Percentiles rank a stretch among this genome's conserved stretches.
phyloP scores from a whole-genome alignment of 2,888 invertebrate genomes.

The Ariolimax columbianus region DNA sequence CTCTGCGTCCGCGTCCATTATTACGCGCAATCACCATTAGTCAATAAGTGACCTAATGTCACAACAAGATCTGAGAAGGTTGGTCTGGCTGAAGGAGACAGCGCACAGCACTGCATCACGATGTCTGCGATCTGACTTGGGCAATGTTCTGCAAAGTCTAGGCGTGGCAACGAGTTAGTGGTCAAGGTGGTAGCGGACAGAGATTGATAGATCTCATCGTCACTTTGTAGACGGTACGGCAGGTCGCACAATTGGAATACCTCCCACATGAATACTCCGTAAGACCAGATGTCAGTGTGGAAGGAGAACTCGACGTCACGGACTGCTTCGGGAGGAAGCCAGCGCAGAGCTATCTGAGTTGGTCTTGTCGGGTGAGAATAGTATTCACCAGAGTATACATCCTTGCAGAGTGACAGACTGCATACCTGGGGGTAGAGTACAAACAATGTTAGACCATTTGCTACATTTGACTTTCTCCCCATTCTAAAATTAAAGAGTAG shows the following conservation, averaged over 20 bases:
- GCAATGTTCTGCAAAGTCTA: slow-evolving; percentile 51
- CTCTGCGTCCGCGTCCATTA: background rate
- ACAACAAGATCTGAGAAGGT: slow-evolving; percentile 50
- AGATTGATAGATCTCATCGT: slow-evolving; percentile 84
- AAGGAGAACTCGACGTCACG: slow-evolving; percentile 83
- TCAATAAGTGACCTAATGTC: slow-evolving; percentile 50
- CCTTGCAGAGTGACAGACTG: slow-evolving; percentile 88
- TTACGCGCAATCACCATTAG: slow-evolving; percentile 50
- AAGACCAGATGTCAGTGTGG: slow-evolving; percentile 95
- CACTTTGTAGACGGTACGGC: slow-evolving; percentile 87
- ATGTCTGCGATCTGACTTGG: slow-evolving; percentile 44
- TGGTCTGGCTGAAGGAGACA: slow-evolving; percentile 29
- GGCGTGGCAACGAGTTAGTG: slow-evolving; percentile 12
- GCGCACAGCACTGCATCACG: slow-evolving; percentile 44
- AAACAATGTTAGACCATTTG: background rate
- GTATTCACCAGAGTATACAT: slow-evolving; percentile 92
- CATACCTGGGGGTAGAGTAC: slow-evolving; percentile 79
- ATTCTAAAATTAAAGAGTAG: too few species aligned
- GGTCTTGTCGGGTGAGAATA: slow-evolving; percentile 81
- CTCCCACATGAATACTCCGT: slow-evolving; percentile 93
- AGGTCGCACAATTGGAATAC: slow-evolving; percentile 88
- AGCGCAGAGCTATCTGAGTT: slow-evolving; percentile 89
- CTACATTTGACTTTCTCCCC: background rate
- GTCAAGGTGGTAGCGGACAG: slow-evolving; percentile 63
- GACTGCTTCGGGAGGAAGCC: slow-evolving; percentile 92